A percentile compares a stretch with the other conserved stretches of the same genome.
phyloP scores from a whole-genome alignment of 2,888 invertebrate species.

The Panzeria rudis region DNA sequence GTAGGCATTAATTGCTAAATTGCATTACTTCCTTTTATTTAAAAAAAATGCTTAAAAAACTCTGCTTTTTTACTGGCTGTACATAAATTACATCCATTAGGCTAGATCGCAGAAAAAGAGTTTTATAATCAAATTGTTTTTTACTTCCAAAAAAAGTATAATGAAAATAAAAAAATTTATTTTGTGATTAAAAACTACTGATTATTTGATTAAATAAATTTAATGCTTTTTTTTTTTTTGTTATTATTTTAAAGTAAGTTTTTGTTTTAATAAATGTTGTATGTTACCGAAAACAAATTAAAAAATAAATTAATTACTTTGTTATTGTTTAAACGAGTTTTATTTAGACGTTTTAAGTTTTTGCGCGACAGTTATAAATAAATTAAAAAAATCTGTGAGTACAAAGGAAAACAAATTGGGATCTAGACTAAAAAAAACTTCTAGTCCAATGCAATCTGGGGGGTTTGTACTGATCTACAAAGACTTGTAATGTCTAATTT shows the following conservation, averaged over 20 bases:
- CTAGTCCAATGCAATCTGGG: constrained; percentile 5
- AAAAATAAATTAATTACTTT: constrained; percentile 61
- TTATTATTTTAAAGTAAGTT: not conserved
- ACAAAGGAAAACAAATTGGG: constrained; percentile 40
- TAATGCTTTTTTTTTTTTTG: constrained; percentile 22
- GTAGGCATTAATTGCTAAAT: no score
- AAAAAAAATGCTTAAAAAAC: no score
- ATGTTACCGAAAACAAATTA: constrained; percentile 40
- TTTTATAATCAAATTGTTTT: no score
- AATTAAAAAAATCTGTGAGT: constrained; percentile 30
- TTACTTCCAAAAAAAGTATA: not conserved
- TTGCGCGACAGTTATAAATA: constrained; percentile 19
- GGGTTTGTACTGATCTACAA: not conserved
- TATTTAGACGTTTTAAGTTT: constrained; percentile 43
- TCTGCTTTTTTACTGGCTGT: no score
- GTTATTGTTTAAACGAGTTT: constrained; percentile 56
- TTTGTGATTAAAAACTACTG: not conserved
- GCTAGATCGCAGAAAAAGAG: no score
- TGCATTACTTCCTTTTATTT: no score
- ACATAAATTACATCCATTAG: no score
- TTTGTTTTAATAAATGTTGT: constrained; percentile 21
- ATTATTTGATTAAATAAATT: constrained; percentile 18
- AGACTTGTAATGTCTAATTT: constrained; percentile 27
- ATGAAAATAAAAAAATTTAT: constrained; percentile 12
- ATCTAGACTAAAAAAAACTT: constrained; percentile 27